Base-by-base conservation (phyloP, 2,888 invertebrate species). In the Bellardia pandia region DNA sequence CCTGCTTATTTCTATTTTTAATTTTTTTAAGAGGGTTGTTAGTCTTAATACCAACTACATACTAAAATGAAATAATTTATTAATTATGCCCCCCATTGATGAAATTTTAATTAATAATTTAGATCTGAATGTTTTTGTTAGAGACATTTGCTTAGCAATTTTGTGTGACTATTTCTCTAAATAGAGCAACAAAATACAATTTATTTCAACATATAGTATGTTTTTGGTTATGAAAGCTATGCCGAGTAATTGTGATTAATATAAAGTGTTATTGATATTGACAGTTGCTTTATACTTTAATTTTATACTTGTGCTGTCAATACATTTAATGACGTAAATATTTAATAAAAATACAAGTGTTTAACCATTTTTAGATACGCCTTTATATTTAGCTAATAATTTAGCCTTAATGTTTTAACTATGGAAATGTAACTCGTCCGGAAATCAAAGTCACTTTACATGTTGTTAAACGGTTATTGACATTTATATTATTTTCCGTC, bases 71-170 rank as follows among this genome's bases (percentile, higher is more conserved):
- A 48, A 69, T 51, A 33, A 69, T 69, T 42, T 30, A 77, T 30
- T 56, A 64, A 23, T 53, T 64, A 75, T 62, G 16, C 13, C 48
- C 64, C 3, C 14, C 16, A 68, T 30, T 68, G 23, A 56, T 58
- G 58, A 45, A 58, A 45, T 30, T 78, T 69, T 78, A 58, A 69
- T 78, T 78, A 58, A 45, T 68, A 16, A 69, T 48, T 69, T 33
- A 37, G n/a, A n/a, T 40, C 48, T 33, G 2, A n/a, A 56, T 42
- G 58, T 60, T 14, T 60, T 16, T 75, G n/a, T 58, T 45, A 11
- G 33, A 74, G 33, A 13, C 37, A 62, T 48, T 48, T 51, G 8
- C 37, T 16, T 11, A 6, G 6, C 23, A 4, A 58, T 16, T 58
- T 60, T 51, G 14, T 14, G 2, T 7, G 9, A 5, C 2, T 7